These are phyloP conservation scores for Hipposideros armiger DNA, from an alignment of 2,113 vertebrate genomes.

Conservation along the genomic window DNA sequence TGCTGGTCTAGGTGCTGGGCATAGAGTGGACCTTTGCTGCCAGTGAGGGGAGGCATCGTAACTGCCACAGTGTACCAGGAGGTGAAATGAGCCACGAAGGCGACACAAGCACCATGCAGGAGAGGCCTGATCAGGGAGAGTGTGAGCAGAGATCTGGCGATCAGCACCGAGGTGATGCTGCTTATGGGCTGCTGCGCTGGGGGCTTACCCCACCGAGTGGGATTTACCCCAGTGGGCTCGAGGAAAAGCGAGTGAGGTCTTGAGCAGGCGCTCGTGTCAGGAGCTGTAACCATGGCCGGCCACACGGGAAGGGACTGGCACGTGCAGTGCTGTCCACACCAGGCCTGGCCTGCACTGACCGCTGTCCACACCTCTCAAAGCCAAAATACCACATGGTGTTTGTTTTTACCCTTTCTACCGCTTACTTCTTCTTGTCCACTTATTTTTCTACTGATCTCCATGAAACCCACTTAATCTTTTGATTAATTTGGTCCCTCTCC, in stretches of 20 bases:
- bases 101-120: too few relatives aligned
- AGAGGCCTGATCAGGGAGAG: not conserved
- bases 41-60: too few relatives aligned
- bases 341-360: not conserved
- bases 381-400: not conserved
- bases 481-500: not conserved
- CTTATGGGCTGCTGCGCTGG: too few relatives aligned
- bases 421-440: not conserved
- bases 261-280: not conserved
- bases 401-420: too few relatives aligned
- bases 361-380: not conserved
- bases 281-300: not conserved
- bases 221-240: not conserved
- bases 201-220: too few relatives aligned
- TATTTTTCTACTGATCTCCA: not conserved
- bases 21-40: rapidly evolving
- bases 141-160: rapidly evolving
- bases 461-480: not conserved
- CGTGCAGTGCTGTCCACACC: rapidly evolving
- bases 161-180: not conserved
- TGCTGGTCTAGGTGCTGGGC: not conserved
- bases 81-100: not conserved
- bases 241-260: not conserved
- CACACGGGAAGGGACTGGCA: not conserved
- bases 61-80: not conserved